Base-by-base conservation (phyloP, 2,888 invertebrate species). In the Julus scanicus region DNA sequence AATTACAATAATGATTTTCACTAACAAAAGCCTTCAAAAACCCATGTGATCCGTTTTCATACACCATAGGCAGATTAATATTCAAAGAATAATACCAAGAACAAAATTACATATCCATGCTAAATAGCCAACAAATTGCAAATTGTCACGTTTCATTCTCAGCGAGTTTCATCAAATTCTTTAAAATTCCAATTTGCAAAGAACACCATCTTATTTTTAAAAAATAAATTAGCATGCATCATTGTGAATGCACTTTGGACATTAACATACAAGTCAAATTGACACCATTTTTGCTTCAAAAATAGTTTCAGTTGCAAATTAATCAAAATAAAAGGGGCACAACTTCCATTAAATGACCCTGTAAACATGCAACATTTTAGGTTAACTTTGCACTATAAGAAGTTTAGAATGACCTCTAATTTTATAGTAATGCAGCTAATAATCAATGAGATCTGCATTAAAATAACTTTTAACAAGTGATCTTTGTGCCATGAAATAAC, bases 1-100 rank as follows among this genome's bases (percentile, higher is more conserved):
- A 80, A 80, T 80, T 80, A 80, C 37, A 29, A 13, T 37, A 80
- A 80, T 80, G 29, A 80, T 80, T 80, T 80, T 13, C 80, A 29
- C 80, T 37, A 29, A 29, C 37, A 80, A 37, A 80, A 80, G 37
- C 13, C 80, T 29, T 71, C 20, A 29, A 71, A 71, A 71, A 71
- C 71, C 29, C 20, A 71, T 71, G 71, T 29, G 2, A 80, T 37
- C 80, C 9, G 15, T 53, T 80, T 29, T 9, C 20, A 20, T 5
- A 29, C 11, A 80, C 37, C 29, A 11, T 80, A 13, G 80, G 13
- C 37, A 3, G 80, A 80, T 37, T 80, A 29, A 4, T 20, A 37
- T 15, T 71, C 2, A 71, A 71, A 11, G 20, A 71, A 20, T 8
- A 80, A 80, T 80, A 80, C 29, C 80, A 37, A 37, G 37, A 20